A percentile compares a stretch with the other conserved stretches of the same genome.
These are phyloP conservation scores for Villa cingulata DNA, from an alignment of 2,888 invertebrate genomes.

Conservation along the genomic window DNA sequence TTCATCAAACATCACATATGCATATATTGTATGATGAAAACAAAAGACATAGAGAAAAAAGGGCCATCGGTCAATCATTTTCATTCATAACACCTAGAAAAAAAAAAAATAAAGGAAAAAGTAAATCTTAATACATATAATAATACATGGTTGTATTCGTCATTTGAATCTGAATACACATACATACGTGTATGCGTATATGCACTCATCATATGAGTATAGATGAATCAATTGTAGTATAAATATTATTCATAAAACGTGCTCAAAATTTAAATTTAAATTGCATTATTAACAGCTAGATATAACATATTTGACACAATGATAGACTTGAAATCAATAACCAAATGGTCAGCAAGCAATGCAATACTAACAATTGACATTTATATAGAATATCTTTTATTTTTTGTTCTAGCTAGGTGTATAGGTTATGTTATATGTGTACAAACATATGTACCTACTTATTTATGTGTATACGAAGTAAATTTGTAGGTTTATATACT, in stretches of 20 bases:
- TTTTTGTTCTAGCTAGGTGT: too few relatives aligned
- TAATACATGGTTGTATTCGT: neutral
- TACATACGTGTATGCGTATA: too few relatives aligned
- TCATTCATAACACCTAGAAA: too few relatives aligned
- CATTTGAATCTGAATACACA: neutral
- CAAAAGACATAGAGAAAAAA: neutral
- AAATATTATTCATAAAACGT: neutral
- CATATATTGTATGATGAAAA: neutral
- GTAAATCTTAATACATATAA: neutral
- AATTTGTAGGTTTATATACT: too few relatives aligned
- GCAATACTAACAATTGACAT: too few relatives aligned
- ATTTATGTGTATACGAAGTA: too few relatives aligned
- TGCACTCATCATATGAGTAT: too few relatives aligned
- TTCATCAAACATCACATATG: too few relatives aligned
- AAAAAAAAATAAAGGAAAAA: too few relatives aligned
- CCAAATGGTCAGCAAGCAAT: neutral
- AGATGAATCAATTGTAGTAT: neutral
- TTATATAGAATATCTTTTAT: too few relatives aligned
- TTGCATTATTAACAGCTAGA: conserved; percentile 1
- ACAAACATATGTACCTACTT: too few relatives aligned
- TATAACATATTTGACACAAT: neutral
- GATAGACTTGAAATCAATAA: neutral
- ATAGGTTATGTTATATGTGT: too few relatives aligned
- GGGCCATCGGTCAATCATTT: conserved; percentile 1
- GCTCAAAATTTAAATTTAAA: neutral